Conservation (phyloP, 2,113 vertebrate genomes). For the Cathartes aura region DNA sequence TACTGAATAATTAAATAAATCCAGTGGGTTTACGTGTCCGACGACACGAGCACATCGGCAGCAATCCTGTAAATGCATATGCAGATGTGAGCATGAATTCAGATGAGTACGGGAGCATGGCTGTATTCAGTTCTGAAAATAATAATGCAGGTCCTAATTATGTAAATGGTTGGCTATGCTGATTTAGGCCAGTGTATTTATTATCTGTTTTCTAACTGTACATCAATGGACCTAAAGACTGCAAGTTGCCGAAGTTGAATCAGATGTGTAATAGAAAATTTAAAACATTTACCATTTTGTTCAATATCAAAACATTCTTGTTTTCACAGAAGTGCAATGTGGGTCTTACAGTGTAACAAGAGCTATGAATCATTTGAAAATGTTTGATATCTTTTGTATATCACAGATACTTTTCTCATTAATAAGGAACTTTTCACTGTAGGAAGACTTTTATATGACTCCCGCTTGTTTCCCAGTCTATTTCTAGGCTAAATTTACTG, state of each 20-base stretch:
- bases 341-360: conserved; percentile 16
- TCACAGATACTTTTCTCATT: background rate
- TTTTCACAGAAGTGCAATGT: conserved; percentile 42
- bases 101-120: background rate
- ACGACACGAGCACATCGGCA: background rate
- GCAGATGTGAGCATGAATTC: background rate
- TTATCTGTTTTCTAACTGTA: background rate
- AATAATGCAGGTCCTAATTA: background rate
- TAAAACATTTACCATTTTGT: background rate
- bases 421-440: conserved; percentile 43
- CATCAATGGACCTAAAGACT: background rate
- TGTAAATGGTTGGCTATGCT: background rate
- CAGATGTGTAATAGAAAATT: background rate
- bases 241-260: background rate
- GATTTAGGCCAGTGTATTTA: background rate
- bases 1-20: background rate
- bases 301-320: conserved; percentile 51
- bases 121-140: background rate
- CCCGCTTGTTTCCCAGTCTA: background rate
- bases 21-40: background rate
- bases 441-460: conserved; percentile 2
- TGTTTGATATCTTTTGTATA: conserved; percentile 24
- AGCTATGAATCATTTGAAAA: conserved; percentile 20
- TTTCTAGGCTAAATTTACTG: conserved; percentile 26
- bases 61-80: background rate